Evolutionary conservation across 2,888 invertebrate genomes (phyloP), one percentile per base, ranked within the genome.

Genomic region (Cephus runcator): DNA sequence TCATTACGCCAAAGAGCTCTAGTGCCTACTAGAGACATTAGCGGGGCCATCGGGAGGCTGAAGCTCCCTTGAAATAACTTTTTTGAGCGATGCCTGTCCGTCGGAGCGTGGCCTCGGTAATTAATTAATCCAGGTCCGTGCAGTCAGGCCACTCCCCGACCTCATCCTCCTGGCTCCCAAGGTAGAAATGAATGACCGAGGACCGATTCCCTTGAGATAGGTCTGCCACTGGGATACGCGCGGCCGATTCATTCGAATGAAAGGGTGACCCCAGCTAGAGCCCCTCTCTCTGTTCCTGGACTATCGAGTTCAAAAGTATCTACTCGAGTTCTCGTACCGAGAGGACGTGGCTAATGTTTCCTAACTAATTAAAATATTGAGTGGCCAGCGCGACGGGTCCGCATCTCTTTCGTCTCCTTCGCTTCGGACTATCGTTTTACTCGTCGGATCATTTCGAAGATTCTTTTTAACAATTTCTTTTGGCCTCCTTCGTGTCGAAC

Each of bases 71-170:
- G 56, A 56, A 56, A 56, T 23, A 23, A 56, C 1, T 56, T 56
- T 56, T 56, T 56, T 56, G 40, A 56, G 56, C 56, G 23, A 56
- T 56, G 56, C 56, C 23, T 23, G 23, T 23, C 9, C 56, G 23
- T 23, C 56, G 23, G 23, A 56, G 56, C 56, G 56, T 56, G 56
- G 23, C 56, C 23, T 23, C 23, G 9, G 56, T 56, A 56, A 56
- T 56, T 56, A 56, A 56, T 56, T 56, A 56, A 56, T 23, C 56
- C 56, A 56, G 56, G 80, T 80, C 79, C 81, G 71, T 77, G 76
- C 56, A 56, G 56, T 23, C 56, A 1, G 56, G 23, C 56, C 56
- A 56, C 56, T 56, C 56, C 23, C 23, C 56, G 56, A 15, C 23
- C 23, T 56, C 56, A 9, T 56, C 56, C 56, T 56, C 56, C 56